A percentile compares a stretch with the other conserved stretches of the same genome.
Conservation (phyloP, 2,113 vertebrate genomes). For the Naja naja region DNA sequence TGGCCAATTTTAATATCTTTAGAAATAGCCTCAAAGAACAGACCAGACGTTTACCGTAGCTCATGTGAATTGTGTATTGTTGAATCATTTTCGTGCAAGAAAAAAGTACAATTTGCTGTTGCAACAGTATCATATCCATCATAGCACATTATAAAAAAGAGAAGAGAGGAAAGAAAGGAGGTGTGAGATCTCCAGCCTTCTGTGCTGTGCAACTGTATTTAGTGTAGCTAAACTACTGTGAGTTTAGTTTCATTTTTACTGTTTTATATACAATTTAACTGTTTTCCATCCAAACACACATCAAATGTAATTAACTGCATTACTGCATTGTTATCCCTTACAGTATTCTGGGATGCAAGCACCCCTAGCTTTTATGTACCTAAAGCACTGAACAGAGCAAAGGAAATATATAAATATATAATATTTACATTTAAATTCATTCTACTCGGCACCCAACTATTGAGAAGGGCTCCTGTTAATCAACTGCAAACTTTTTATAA, state of each 20-base stretch:
- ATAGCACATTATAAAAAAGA: neutral
- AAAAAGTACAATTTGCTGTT: neutral
- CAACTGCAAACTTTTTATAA: slow-evolving; percentile 13
- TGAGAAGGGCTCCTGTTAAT: neutral
- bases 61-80: neutral
- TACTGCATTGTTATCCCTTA: neutral
- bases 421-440: neutral
- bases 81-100: neutral
- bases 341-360: neutral
- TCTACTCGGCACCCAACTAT: neutral
- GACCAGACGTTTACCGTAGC: neutral
- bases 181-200: neutral
- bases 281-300: neutral
- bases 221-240: neutral
- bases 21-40: neutral
- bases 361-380: neutral
- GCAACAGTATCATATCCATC: neutral
- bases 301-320: neutral
- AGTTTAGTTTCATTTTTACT: neutral
- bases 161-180: neutral
- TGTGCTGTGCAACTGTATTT: neutral
- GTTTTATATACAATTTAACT: neutral
- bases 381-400: neutral
- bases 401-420: neutral
- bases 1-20: neutral